phyloP scores from a whole-genome alignment of 1,140 invertebrate species.

The Idris sp. region DNA sequence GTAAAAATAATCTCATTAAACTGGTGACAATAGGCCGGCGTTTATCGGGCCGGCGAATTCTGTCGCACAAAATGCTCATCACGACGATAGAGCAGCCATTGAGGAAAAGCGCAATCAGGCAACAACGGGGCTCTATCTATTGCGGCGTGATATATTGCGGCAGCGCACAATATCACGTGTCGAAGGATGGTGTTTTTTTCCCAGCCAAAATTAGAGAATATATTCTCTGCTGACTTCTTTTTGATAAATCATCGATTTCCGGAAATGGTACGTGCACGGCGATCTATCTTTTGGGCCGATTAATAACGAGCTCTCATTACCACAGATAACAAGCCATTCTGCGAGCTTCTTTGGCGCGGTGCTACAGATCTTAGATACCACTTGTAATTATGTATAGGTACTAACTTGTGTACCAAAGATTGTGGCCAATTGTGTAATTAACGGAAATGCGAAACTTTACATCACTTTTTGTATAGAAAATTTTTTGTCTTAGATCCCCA shows the following conservation, averaged over 20 bases:
- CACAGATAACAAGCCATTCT: slow-evolving; percentile 69
- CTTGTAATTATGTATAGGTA: slow-evolving; percentile 53
- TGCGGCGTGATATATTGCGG: slow-evolving; percentile 66
- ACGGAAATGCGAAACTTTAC: slow-evolving; percentile 41
- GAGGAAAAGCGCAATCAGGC: slow-evolving; percentile 72
- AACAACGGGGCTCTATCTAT: slow-evolving; percentile 66
- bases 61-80: slow-evolving; percentile 20
- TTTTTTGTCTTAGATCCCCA: no score
- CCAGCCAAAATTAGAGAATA: no score
- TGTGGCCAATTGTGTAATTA: slow-evolving; percentile 55
- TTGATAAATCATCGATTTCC: slow-evolving; percentile 76
- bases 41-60: slow-evolving; percentile 23
- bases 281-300: slow-evolving; percentile 65
- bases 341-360: slow-evolving; percentile 51
- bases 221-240: no score
- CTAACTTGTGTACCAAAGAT: slow-evolving; percentile 48
- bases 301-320: slow-evolving; percentile 75
- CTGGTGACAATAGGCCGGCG: slow-evolving; percentile 19
- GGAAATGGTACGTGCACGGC: no score
- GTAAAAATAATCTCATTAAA: slow-evolving; percentile 49
- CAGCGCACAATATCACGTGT: slow-evolving; percentile 25
- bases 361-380: slow-evolving; percentile 45
- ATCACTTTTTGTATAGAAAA: no score
- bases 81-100: slow-evolving; percentile 59
- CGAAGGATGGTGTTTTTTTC: no score